A percentile compares a stretch with the other conserved stretches of the same genome.
These are phyloP conservation scores for Pterois miles DNA, from an alignment of 2,797 vertebrate genomes.

Conservation along the genomic window DNA sequence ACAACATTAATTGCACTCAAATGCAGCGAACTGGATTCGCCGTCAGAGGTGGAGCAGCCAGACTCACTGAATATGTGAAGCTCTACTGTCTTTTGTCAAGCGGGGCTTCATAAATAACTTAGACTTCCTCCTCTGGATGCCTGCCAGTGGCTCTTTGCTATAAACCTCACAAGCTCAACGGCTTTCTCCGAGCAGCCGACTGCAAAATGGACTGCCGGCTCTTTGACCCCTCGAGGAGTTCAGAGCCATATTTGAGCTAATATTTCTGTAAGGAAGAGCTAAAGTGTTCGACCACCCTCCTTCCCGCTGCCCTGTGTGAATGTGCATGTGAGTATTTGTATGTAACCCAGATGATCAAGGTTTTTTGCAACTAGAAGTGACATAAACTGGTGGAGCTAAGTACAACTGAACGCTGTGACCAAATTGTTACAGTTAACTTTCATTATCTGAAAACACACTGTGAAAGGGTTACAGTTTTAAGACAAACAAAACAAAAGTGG, in stretches of 20 bases:
- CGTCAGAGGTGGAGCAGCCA: constrained; percentile 23
- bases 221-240: constrained; percentile 81
- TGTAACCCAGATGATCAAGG: no score
- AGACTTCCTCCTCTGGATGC: constrained; percentile 70
- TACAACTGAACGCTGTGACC: no score
- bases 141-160: constrained; percentile 60
- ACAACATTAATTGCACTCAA: constrained; percentile 32
- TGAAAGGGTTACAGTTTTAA: no score
- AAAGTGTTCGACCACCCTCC: constrained; percentile 79
- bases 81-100: constrained; percentile 68
- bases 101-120: constrained; percentile 73
- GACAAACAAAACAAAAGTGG: no score
- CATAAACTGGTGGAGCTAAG: no score
- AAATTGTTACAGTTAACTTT: no score
- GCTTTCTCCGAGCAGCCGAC: constrained; percentile 48
- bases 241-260: constrained; percentile 77
- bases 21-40: constrained; percentile 43
- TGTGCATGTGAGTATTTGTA: background rate
- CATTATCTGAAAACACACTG: no score
- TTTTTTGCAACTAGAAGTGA: no score
- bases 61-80: constrained; percentile 54
- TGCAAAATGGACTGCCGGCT: constrained; percentile 74
- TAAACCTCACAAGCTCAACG: constrained; percentile 40
- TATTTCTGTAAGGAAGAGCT: constrained; percentile 79
- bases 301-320: background rate